A percentile compares a stretch with the other conserved stretches of the same genome.
Evolutionary conservation across 1,140 invertebrate species (phyloP).

Genomic region (Diorhabda elongata): DNA sequence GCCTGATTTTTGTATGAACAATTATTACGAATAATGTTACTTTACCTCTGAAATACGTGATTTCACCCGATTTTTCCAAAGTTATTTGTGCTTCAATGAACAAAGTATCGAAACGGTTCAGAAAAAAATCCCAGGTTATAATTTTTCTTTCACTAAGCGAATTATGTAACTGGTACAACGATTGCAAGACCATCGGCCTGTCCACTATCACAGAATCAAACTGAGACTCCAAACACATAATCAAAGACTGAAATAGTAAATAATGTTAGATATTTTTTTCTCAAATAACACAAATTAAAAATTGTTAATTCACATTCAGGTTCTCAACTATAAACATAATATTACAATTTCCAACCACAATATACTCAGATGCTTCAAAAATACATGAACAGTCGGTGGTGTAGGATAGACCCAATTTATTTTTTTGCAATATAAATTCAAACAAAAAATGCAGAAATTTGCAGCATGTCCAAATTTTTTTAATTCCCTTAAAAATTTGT

Average conservation of each 20-base stretch:
- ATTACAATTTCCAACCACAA: too few relatives aligned
- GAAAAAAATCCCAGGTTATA: constrained; percentile 96
- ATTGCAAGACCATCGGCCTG: constrained; percentile 94
- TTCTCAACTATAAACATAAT: too few relatives aligned
- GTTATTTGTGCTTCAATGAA: constrained; percentile 93
- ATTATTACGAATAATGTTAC: background rate
- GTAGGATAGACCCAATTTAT: too few relatives aligned
- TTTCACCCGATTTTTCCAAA: constrained; percentile 77
- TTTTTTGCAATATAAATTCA: too few relatives aligned
- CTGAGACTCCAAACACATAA: constrained; percentile 86
- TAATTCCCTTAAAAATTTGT: too few relatives aligned
- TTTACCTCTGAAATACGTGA: constrained; percentile 75
- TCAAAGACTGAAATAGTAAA: constrained; percentile 61
- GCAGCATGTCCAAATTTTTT: too few relatives aligned
- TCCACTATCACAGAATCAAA: constrained; percentile 95
- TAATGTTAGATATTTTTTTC: background rate
- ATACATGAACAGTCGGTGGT: too few relatives aligned
- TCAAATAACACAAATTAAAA: too few relatives aligned
- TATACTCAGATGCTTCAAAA: too few relatives aligned
- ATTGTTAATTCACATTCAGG: too few relatives aligned
- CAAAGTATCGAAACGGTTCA: constrained; percentile 93
- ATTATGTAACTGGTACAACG: constrained; percentile 91
- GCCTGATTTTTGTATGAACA: too few relatives aligned
- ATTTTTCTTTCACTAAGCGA: constrained; percentile 86
- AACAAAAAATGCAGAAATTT: too few relatives aligned